phyloP scores from a whole-genome alignment of 1,140 invertebrate species.

The Aphidius gifuensis region DNA sequence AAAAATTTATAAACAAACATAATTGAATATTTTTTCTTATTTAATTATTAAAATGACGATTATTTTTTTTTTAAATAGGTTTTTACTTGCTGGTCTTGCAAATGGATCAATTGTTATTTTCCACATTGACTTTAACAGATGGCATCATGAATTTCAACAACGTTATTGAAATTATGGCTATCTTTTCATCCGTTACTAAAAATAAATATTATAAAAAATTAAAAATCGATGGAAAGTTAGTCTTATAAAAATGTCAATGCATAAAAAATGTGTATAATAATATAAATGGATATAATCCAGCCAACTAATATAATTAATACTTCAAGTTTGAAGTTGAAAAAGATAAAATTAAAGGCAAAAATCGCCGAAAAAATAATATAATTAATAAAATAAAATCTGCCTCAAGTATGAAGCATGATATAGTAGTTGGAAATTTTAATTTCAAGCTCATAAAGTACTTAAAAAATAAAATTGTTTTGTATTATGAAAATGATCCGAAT shows the following conservation, averaged over 20 bases:
- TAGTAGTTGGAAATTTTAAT: too few relatives aligned
- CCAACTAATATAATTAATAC: too few relatives aligned
- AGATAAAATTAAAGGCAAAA: not conserved
- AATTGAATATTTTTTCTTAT: not conserved
- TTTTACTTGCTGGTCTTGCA: constrained; percentile 91
- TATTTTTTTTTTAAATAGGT: constrained; percentile 63
- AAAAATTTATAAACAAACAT: not conserved
- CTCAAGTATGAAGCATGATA: too few relatives aligned
- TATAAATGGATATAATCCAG: constrained; percentile 1
- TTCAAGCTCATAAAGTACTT: too few relatives aligned
- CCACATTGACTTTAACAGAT: constrained; percentile 99
- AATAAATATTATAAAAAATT: constrained; percentile 18
- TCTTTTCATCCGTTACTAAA: constrained; percentile 32
- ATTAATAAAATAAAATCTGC: too few relatives aligned
- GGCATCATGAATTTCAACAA: constrained; percentile 98
- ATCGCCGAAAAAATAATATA: too few relatives aligned
- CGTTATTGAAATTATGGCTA: constrained; percentile 66
- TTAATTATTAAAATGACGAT: not conserved
- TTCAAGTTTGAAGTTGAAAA: not conserved
- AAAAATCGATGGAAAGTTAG: constrained; percentile 8
- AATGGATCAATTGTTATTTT: constrained; percentile 98
- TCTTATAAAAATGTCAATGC: not conserved
- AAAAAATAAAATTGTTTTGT: too few relatives aligned
- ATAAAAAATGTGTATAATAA: not conserved
- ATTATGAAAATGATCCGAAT: too few relatives aligned